Percentiles rank a stretch among this genome's conserved stretches.
These are phyloP conservation scores for Pomacea maculata DNA, from an alignment of 1,140 invertebrate species.

Conservation along the genomic window DNA sequence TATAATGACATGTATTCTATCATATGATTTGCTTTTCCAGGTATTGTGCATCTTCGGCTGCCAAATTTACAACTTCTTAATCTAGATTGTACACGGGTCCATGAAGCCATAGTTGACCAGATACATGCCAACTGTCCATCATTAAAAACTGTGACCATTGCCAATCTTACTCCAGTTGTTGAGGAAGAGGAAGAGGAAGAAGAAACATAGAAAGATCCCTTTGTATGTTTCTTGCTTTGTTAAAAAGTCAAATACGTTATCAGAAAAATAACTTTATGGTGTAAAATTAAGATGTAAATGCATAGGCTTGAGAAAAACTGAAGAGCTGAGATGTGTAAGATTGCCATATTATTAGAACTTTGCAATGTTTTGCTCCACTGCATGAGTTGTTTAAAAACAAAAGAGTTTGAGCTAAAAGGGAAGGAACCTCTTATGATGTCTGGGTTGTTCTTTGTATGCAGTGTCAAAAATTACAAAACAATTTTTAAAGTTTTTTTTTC, in stretches of 20 bases:
- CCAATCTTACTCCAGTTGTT: constrained; percentile 39
- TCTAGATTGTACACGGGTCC: constrained; percentile 50
- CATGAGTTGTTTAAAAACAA: too few relatives aligned
- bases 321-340: background rate
- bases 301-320: background rate
- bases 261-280: background rate
- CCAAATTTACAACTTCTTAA: constrained; percentile 44
- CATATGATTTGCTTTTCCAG: constrained; percentile 20
- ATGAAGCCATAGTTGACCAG: constrained; percentile 20
- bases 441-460: too few relatives aligned
- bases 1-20: background rate
- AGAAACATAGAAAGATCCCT: background rate
- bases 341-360: too few relatives aligned
- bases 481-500: too few relatives aligned
- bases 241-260: background rate
- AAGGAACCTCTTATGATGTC: too few relatives aligned
- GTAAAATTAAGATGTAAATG: background rate
- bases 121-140: constrained; percentile 36
- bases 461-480: too few relatives aligned
- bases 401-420: too few relatives aligned
- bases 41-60: constrained; percentile 34
- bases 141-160: constrained; percentile 32
- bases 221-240: background rate
- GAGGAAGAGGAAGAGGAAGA: constrained; percentile 39
- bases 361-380: too few relatives aligned